These are phyloP conservation scores for Schizotus pectinicornis DNA, from an alignment of 2,888 invertebrate genomes.

Conservation along the genomic window DNA sequence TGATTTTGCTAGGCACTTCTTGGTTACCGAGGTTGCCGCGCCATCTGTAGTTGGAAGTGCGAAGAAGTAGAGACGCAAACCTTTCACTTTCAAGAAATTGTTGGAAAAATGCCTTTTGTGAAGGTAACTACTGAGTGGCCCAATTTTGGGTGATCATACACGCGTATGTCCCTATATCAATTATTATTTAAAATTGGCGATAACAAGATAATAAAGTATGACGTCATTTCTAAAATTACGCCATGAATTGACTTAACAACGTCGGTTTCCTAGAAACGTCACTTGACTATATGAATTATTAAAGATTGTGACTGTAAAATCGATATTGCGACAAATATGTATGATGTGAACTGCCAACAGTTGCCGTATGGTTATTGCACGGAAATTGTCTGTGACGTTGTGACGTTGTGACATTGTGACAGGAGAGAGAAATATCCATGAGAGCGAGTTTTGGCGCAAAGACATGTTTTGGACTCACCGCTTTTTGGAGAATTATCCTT, in stretches of 20 bases:
- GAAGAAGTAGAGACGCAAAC: conserved; percentile 8
- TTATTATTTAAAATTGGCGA: not conserved
- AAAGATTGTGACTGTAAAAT: not conserved
- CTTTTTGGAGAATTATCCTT: conserved; percentile 20
- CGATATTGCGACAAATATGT: not conserved
- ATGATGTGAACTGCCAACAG: not conserved
- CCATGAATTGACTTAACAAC: no score
- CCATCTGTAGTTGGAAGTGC: conserved; percentile 9
- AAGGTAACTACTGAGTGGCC: no score
- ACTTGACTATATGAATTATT: no score
- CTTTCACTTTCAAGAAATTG: not conserved
- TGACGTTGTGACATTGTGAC: not conserved
- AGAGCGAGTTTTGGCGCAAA: not conserved
- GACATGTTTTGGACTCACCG: conserved; percentile 22
- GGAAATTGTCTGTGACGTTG: no score
- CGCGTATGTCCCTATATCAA: not conserved
- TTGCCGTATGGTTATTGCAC: not conserved
- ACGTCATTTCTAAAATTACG: conserved; percentile 19
- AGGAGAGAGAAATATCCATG: not conserved
- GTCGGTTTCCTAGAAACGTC: no score
- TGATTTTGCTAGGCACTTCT: no score
- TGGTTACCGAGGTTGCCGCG: not conserved
- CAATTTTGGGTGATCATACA: not conserved
- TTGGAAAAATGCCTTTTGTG: not conserved
- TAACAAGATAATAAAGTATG: conserved; percentile 3